A percentile compares a stretch with the other conserved stretches of the same genome.
Conservation (phyloP, 2,888 invertebrate genomes). For the Tipula confusa region DNA sequence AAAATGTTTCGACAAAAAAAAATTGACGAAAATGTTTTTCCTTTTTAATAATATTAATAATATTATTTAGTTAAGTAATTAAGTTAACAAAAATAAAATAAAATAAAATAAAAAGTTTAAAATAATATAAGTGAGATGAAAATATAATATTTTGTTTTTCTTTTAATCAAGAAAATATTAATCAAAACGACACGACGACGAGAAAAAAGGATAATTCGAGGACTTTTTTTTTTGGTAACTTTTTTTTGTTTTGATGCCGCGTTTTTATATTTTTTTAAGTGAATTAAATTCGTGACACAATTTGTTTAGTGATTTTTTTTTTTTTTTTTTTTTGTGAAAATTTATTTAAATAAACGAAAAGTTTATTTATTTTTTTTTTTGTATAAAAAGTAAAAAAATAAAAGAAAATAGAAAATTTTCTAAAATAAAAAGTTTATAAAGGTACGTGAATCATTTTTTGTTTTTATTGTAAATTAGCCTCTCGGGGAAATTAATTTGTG, state of each 20-base stretch:
- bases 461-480: not conserved
- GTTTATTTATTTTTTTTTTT: not conserved
- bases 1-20: not conserved
- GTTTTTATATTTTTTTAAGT: not conserved
- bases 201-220: not conserved
- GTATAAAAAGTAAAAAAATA: not conserved
- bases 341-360: not conserved
- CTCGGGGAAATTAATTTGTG: not conserved
- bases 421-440: not conserved
- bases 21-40: not conserved
- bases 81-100: not conserved
- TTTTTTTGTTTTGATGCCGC: not conserved
- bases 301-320: not conserved
- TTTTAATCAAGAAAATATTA: not conserved
- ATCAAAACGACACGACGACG: not conserved
- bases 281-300: slow-evolving; percentile 25
- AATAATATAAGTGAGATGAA: not conserved
- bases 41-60: no score
- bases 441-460: not conserved
- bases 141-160: slow-evolving; percentile 25
- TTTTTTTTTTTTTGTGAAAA: not conserved
- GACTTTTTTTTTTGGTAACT: not conserved
- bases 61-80: not conserved
- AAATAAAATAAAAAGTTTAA: not conserved
- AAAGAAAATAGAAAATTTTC: not conserved